Conservation (phyloP, 2,113 vertebrate genomes). For the Protobothrops mucrosquamatus region DNA sequence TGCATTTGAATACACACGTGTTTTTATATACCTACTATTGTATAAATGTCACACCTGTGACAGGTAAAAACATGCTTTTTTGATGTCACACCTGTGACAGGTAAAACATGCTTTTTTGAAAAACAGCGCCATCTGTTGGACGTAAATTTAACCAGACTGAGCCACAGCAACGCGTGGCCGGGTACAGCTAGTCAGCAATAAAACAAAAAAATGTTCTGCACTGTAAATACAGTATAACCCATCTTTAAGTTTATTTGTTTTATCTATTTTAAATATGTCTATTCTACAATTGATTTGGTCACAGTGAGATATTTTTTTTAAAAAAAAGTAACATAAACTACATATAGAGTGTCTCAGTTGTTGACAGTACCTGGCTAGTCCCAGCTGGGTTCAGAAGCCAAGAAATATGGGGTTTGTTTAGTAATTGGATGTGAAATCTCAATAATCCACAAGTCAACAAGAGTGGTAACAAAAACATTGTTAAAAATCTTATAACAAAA, state of each 20-base stretch:
- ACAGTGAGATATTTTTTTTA: neutral
- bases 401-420: neutral
- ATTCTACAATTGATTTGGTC: neutral
- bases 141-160: too few species aligned
- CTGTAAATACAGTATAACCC: neutral
- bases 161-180: too few species aligned
- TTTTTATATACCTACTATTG: too few species aligned
- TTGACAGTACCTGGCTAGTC: neutral
- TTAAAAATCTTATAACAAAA: neutral
- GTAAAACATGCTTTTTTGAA: too few species aligned
- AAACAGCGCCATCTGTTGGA: too few species aligned
- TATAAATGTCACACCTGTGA: too few species aligned
- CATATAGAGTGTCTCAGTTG: neutral
- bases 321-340: neutral
- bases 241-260: neutral
- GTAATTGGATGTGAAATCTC: neutral
- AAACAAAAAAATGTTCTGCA: neutral
- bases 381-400: neutral
- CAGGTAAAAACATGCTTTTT: too few species aligned
- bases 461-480: neutral
- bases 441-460: neutral
- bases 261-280: neutral
- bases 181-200: neutral
- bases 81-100: too few species aligned
- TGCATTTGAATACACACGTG: too few species aligned